Base-by-base conservation (phyloP, 1,140 invertebrate genomes). In the Dendrolimus punctatus region DNA sequence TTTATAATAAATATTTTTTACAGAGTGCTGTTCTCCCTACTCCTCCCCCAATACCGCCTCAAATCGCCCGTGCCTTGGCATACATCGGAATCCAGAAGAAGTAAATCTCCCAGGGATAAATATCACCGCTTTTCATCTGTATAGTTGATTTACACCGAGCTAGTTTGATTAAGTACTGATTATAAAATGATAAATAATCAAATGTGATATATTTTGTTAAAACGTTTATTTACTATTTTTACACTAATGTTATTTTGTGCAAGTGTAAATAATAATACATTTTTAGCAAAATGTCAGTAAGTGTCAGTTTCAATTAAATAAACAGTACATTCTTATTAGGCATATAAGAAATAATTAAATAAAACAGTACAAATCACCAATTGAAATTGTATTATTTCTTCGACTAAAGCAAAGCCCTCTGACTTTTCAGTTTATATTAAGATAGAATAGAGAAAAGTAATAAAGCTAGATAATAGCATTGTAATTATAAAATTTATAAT, bases 21-120 rank as follows among this genome's bases (percentile, higher is more conserved):
- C 73, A 87, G 78, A 85, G 88, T 50, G 67, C 76, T 57, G 80
- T 78, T 53, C 73, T 89, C 55, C 88, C 88, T 57, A 80, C 80
- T 9, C 66, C 89, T 38, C 87, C 87, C 8, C 74, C 75, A 57
- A 58, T 89, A 6, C 88, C 88, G 23, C 49, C 63, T 0, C 80
- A 78, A 55, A 88, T 89, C 67, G 71, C 79, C 40, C 80, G 84
- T 50, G 77, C 87, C 10, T 74, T 89, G 46, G 80, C 71, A 37
- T 87, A 80, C 77, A 76, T 68, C 58, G 23, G 23, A 23, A 23
- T 55, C 2, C 50, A 57, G 46, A 53, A 49, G 47, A 46, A 62
- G 9, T 62, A 66, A 61, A 38, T 46, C 49, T 10, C 36, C 51
- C 39, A 42, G 4, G 36, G 41, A 54, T 9, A 49, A 63, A 58